Evolutionary conservation across 2,888 invertebrate genomes (phyloP).

Genomic region (Leptodirus hochenwartii): DNA sequence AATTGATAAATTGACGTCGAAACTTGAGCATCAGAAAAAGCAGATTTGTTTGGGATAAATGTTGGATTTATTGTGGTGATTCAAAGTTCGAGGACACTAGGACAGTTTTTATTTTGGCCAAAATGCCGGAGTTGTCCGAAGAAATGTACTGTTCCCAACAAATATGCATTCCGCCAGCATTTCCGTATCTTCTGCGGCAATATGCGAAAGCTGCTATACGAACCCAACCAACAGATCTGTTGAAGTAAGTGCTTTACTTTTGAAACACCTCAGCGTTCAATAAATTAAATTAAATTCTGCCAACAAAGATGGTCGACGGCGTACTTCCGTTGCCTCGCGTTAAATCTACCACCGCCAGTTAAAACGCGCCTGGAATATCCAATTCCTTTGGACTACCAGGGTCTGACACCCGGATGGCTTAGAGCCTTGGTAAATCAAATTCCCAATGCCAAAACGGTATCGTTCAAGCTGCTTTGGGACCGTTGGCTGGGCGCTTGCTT

Average conservation of each 20-base stretch:
- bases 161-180: slow-evolving; percentile 64
- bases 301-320: slow-evolving; percentile 54
- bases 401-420: slow-evolving; percentile 63
- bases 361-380: slow-evolving; percentile 63
- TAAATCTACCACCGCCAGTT: slow-evolving; percentile 62
- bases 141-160: slow-evolving; percentile 67
- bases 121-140: slow-evolving; percentile 43
- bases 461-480: slow-evolving; percentile 26
- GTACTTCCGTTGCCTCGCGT: slow-evolving; percentile 61
- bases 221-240: slow-evolving; percentile 73
- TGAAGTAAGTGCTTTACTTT: slow-evolving; percentile 26
- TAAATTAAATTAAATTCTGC: slow-evolving; percentile 1
- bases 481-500: slow-evolving; percentile 50
- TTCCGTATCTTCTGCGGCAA: slow-evolving; percentile 67
- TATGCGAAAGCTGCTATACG: slow-evolving; percentile 84
- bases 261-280: neutral
- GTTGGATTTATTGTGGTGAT: no score
- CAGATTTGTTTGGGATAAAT: no score
- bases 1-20: no score
- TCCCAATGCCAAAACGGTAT: slow-evolving; percentile 18
- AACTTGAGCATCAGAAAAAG: no score
- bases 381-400: slow-evolving; percentile 45
- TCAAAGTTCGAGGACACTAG: no score
- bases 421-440: slow-evolving; percentile 64
- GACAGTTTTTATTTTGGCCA: no score